Conservation (phyloP, 2,113 vertebrate species). For the Sialia sialis region DNA sequence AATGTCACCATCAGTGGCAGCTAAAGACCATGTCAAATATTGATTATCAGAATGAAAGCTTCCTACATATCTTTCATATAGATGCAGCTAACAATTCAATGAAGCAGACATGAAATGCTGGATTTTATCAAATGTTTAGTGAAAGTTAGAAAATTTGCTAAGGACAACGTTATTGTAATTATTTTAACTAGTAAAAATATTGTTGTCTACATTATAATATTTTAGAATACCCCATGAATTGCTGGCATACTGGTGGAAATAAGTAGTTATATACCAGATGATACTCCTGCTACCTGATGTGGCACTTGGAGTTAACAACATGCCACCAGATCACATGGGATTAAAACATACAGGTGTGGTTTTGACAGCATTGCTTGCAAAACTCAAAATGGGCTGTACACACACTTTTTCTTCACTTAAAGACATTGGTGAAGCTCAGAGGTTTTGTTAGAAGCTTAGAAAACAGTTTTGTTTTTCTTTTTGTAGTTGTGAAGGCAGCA, state of each 20-base stretch:
- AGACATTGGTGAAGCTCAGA: not conserved
- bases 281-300: not conserved
- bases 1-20: not conserved
- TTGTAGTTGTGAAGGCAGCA: not conserved
- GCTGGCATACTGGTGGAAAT: not conserved
- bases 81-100: not conserved
- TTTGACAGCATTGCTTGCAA: not conserved
- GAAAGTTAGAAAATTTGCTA: not conserved
- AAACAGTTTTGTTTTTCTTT: conserved; percentile 40
- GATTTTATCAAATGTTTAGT: not conserved
- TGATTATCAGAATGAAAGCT: not conserved
- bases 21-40: not conserved
- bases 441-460: not conserved
- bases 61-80: not conserved
- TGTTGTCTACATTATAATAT: not conserved
- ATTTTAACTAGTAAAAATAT: not conserved
- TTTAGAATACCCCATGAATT: not conserved
- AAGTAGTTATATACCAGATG: not conserved
- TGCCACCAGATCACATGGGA: not conserved
- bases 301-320: not conserved
- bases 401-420: not conserved
- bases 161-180: not conserved
- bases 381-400: not conserved
- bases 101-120: not conserved
- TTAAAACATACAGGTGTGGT: not conserved